A percentile compares a stretch with the other conserved stretches of the same genome.
Conservation (phyloP, 2,113 vertebrate genomes). For the Carlito syrichta region DNA sequence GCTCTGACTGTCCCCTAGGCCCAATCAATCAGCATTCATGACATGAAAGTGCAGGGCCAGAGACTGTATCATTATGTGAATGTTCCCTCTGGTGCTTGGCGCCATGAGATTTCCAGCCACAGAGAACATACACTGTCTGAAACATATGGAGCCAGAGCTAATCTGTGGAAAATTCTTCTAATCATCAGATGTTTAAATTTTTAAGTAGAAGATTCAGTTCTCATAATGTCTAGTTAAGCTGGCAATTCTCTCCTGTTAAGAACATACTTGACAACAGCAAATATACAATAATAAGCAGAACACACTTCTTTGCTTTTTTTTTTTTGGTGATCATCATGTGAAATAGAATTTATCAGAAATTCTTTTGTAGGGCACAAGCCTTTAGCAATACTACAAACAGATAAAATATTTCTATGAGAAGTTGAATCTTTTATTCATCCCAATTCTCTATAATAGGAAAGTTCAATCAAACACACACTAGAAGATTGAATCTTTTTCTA, state of each 20-base stretch:
- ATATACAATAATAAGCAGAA: not conserved
- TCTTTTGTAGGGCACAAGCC: not conserved
- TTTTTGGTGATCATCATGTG: not conserved
- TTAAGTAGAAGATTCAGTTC: not conserved
- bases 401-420: not conserved
- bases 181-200: not conserved
- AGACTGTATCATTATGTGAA: not conserved
- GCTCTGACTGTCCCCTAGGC: not conserved
- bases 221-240: not conserved
- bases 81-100: not conserved
- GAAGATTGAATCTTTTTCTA: not conserved
- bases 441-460: not conserved
- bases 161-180: not conserved
- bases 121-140: not conserved
- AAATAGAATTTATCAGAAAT: not conserved
- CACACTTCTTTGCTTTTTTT: not conserved
- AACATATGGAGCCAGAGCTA: not conserved
- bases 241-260: not conserved
- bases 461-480: not conserved
- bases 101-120: not conserved
- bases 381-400: not conserved
- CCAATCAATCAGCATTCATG: not conserved
- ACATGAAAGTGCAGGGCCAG: not conserved
- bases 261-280: not conserved
- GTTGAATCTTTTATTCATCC: not conserved